Evolutionary conservation across 2,888 invertebrate genomes (phyloP), one percentile per base, ranked within the genome.

Genomic region (Lasioglossum oenotherae): DNA sequence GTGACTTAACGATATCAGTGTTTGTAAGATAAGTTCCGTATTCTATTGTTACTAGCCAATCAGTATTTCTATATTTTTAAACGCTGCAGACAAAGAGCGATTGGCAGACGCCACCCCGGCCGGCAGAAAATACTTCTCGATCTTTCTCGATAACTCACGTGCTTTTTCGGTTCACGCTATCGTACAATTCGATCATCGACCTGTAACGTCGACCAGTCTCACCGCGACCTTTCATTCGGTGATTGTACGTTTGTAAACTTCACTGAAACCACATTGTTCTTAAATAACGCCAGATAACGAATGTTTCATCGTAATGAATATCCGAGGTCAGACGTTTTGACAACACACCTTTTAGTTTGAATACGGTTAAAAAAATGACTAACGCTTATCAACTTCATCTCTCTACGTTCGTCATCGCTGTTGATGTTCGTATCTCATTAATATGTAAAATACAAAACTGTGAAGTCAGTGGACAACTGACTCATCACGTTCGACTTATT

Each of bases 121-220:
- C 53, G 27, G 75, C 57, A 67, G 23, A 76, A 80, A 74, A 86
- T 87, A 83, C 27, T 67, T 80, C 77, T 80, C 49, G 67, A 82
- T 80, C 35, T 1, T 86, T 84, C 84, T 64, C 19, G 49, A 79
- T 71, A 69, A 35, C 41, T 84, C 87, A 86, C 86, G 87, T 87
- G 87, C 81, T 86, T 74, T 49, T 27, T 31, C 46, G 12, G n/a
- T 4, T 16, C 49, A 53, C 49, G 46, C 78, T 78, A 75, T 71
- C 53, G 23, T 23, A 23, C 53, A 23, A 74, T 60, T 41, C 35
- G 80, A 84, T 67, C 81, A 31, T 77, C 74, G 81, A 84, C 77
- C 83, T 57, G 44, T 27, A 35, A 69, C 38, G 46, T 71, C 41
- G 46, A 10, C 1, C 16, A 35, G 53, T 74, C 38, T 6, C 67